Conservation (phyloP, 2,797 vertebrate species). For the Pteropus rufus region DNA sequence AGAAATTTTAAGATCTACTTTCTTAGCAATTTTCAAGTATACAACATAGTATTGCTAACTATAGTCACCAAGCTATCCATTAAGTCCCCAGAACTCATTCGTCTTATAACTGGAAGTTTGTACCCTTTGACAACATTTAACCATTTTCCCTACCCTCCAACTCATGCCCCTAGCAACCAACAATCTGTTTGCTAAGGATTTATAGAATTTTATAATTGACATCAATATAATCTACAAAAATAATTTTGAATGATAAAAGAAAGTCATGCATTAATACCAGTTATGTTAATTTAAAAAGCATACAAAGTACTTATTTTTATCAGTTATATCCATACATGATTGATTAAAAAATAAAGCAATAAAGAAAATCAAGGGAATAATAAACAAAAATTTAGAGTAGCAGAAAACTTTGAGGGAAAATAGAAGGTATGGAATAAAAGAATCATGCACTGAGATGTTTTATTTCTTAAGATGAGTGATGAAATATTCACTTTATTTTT, state of each 20-base stretch:
- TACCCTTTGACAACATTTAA: background rate
- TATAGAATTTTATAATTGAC: too few relatives aligned
- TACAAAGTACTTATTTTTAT: background rate
- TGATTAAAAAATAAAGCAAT: background rate
- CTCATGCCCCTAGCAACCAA: background rate
- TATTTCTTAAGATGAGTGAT: background rate
- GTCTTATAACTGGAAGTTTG: background rate
- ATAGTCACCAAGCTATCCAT: background rate
- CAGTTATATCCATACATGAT: background rate
- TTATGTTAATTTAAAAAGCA: background rate
- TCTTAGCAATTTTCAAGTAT: background rate
- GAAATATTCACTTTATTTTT: background rate
- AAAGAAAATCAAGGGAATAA: background rate
- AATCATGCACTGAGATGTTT: background rate
- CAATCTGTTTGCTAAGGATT: background rate
- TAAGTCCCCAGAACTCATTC: background rate
- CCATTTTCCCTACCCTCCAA: background rate
- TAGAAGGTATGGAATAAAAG: background rate
- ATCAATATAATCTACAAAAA: background rate
- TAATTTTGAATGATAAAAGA: background rate
- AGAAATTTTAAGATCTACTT: background rate
- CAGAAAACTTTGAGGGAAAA: background rate
- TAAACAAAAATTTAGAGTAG: background rate
- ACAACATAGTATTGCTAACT: background rate
- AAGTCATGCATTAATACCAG: background rate